Conservation (phyloP, 2,888 invertebrate genomes). For the Cheilosia soror region DNA sequence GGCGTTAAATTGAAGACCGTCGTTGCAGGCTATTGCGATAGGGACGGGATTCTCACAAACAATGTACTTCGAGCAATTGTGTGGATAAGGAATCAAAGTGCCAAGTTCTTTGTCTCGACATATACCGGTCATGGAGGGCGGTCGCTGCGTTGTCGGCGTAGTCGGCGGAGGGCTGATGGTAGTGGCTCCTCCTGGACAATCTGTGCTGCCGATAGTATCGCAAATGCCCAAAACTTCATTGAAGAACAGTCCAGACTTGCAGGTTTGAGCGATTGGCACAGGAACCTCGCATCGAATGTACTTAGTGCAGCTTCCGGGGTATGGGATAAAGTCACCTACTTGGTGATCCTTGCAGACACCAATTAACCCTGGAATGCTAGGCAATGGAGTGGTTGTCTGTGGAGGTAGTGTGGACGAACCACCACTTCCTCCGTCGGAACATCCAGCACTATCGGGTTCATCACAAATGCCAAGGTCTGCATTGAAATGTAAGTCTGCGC, state of each 20-base stretch:
- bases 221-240: constrained; percentile 77
- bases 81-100: constrained; percentile 71
- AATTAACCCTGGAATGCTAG: constrained; percentile 68
- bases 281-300: constrained; percentile 74
- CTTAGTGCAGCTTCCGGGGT: constrained; percentile 68
- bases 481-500: constrained; percentile 77
- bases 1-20: constrained; percentile 66
- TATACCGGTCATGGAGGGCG: constrained; percentile 69
- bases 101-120: constrained; percentile 65
- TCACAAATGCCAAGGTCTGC: constrained; percentile 77
- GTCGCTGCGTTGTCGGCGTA: constrained; percentile 7
- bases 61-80: constrained; percentile 71
- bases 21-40: constrained; percentile 55
- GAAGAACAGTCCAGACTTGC: constrained; percentile 78
- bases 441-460: constrained; percentile 77
- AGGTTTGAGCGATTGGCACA: constrained; percentile 69
- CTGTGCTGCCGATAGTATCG: constrained; percentile 78
- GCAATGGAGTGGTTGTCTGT: constrained; percentile 45
- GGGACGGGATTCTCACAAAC: constrained; percentile 74
- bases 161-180: constrained; percentile 41
- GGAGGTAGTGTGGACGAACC: constrained; percentile 11
- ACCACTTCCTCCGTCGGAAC: constrained; percentile 46
- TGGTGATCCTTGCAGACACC: constrained; percentile 70
- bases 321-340: constrained; percentile 63
- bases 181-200: constrained; percentile 66